Conservation (phyloP, 2,888 invertebrate genomes). For the Drosophila meridiana region DNA sequence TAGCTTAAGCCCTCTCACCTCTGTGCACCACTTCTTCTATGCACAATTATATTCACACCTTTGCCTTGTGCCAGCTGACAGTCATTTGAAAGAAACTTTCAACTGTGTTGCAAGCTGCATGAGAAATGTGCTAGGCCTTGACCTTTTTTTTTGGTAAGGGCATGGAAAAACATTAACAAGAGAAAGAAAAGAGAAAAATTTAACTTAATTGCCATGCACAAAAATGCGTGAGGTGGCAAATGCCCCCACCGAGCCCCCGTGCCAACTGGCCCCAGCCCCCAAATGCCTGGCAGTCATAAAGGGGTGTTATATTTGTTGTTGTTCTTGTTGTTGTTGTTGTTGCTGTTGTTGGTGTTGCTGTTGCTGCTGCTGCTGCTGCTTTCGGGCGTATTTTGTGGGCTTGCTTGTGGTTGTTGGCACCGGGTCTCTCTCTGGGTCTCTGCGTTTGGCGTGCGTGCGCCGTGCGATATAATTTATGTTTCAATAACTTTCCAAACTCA, state of each 20-base stretch:
- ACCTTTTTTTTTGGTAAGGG: constrained; percentile 26
- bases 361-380: constrained; percentile 43
- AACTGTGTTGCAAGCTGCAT: constrained; percentile 32
- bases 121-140: constrained; percentile 37
- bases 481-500: constrained; percentile 78
- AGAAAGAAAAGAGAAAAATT: constrained; percentile 72
- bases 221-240: constrained; percentile 59
- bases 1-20: neutral
- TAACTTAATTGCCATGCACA: constrained; percentile 75
- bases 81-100: neutral
- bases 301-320: constrained; percentile 61
- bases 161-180: constrained; percentile 69
- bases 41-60: neutral
- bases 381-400: constrained; percentile 57
- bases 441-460: constrained; percentile 77
- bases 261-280: neutral
- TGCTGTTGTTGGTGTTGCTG: constrained; percentile 44
- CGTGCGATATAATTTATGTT: constrained; percentile 78
- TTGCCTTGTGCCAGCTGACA: neutral
- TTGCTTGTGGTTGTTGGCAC: constrained; percentile 55
- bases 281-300: constrained; percentile 39
- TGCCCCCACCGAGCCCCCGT: neutral
- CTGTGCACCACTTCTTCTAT: neutral
- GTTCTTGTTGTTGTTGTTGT: constrained; percentile 30
- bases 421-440: constrained; percentile 21